Percentiles rank a stretch among this genome's conserved stretches.
Conservation (phyloP, 2,797 vertebrate genomes). For the Parambassis ranga region DNA sequence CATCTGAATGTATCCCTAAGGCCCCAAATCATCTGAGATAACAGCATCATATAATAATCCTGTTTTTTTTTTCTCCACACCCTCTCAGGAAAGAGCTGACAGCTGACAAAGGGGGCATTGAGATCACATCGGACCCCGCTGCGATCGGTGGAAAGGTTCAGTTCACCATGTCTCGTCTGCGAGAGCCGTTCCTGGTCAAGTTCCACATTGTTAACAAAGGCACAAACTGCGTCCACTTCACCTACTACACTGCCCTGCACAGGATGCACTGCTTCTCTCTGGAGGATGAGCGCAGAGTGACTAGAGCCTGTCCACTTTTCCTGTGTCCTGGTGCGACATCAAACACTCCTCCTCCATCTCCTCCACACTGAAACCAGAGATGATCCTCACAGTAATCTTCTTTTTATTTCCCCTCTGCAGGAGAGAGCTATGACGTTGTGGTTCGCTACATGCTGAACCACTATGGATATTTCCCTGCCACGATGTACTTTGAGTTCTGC, state of each 20-base stretch:
- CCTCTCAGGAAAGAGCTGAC: conserved; percentile 76
- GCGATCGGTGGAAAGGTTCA: conserved; percentile 64
- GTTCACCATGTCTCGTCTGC: conserved; percentile 33
- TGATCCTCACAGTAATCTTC: neutral
- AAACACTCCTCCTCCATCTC: neutral
- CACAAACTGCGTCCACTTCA: conserved; percentile 72
- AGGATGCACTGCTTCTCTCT: conserved; percentile 75
- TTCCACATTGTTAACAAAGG: conserved; percentile 82
- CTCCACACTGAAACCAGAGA: neutral
- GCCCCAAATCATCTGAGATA: too few species aligned
- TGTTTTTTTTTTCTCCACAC: too few species aligned
- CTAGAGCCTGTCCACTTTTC: conserved; percentile 62
- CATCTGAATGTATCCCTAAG: too few species aligned
- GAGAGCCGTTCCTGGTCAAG: conserved; percentile 33
- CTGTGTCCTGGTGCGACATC: conserved; percentile 82
- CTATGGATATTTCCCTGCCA: conserved; percentile 81
- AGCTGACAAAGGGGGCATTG: conserved; percentile 80
- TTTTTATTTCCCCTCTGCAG: conserved; percentile 62
- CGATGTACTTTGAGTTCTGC: conserved; percentile 84
- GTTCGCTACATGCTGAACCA: conserved; percentile 73
- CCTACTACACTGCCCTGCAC: conserved; percentile 68
- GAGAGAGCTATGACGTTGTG: conserved; percentile 73
- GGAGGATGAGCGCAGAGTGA: conserved; percentile 70
- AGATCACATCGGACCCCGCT: conserved; percentile 72
- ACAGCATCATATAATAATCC: too few species aligned